A percentile compares a stretch with the other conserved stretches of the same genome.
Evolutionary conservation across 2,888 invertebrate species (phyloP).

Genomic region (Anarsia innoxiella): DNA sequence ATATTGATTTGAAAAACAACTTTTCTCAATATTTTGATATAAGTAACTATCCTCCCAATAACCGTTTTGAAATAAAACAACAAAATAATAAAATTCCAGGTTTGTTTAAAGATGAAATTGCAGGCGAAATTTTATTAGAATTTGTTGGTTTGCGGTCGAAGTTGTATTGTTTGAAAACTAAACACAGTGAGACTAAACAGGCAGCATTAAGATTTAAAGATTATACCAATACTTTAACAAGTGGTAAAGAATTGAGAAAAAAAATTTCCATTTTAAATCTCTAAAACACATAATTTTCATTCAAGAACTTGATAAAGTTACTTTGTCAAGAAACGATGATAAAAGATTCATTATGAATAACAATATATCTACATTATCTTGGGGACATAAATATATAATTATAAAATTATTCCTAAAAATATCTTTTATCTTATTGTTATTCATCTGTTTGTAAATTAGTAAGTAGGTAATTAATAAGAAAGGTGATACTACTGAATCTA

Average conservation of each 20-base stretch:
- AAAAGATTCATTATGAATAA: constrained; percentile 2
- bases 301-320: constrained; percentile 6
- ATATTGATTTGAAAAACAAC: constrained; percentile 7
- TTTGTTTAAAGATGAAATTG: constrained; percentile 12
- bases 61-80: not conserved
- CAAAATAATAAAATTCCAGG: constrained; percentile 5
- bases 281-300: constrained; percentile 7
- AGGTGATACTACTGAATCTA: too few species aligned
- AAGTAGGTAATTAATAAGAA: too few species aligned
- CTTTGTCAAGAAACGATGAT: constrained; percentile 8
- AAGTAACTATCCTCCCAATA: constrained; percentile 2
- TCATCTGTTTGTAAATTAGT: too few species aligned
- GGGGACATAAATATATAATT: too few species aligned
- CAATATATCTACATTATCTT: constrained; percentile 6
- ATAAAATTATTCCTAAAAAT: too few species aligned
- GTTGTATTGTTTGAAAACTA: constrained; percentile 10
- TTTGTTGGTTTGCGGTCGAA: constrained; percentile 13
- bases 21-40: constrained; percentile 3
- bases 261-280: constrained; percentile 1
- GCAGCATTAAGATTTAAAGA: constrained; percentile 7
- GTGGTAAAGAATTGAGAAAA: not conserved
- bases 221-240: constrained; percentile 3
- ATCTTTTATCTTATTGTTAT: too few species aligned
- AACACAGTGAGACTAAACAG: constrained; percentile 2
- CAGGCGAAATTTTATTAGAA: constrained; percentile 3